A percentile compares a stretch with the other conserved stretches of the same genome.
phyloP scores from a whole-genome alignment of 2,888 invertebrate species.

The Stramonita haemastoma region DNA sequence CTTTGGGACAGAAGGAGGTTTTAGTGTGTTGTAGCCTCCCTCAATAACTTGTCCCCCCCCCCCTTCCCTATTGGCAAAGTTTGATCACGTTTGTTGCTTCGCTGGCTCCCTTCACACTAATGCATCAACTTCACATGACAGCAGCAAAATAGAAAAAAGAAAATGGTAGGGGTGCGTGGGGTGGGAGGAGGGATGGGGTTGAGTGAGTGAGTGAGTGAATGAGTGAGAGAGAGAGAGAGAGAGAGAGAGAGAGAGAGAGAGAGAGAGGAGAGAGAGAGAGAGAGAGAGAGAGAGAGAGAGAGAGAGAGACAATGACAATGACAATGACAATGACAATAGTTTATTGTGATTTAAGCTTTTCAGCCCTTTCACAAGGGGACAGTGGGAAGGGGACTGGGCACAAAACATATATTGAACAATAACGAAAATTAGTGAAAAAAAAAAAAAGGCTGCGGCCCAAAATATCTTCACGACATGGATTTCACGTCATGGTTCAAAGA shows the following conservation, averaged over 20 bases:
- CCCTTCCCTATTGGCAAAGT: background rate
- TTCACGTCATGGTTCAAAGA: too few species aligned
- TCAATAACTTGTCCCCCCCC: background rate
- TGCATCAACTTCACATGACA: background rate
- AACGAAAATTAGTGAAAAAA: too few species aligned
- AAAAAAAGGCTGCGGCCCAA: too few species aligned
- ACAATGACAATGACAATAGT: too few species aligned
- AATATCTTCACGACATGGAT: too few species aligned
- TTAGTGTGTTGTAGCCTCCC: background rate
- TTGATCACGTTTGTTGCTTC: constrained; percentile 23
- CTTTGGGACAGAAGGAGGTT: background rate
- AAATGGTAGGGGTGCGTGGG: background rate
- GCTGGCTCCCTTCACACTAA: background rate
- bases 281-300: background rate
- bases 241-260: background rate
- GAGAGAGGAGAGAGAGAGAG: background rate
- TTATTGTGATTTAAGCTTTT: too few species aligned
- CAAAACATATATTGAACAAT: too few species aligned
- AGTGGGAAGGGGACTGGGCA: too few species aligned
- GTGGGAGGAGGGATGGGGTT: background rate
- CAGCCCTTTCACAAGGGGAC: too few species aligned
- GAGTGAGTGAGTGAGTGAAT: background rate
- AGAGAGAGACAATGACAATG: background rate
- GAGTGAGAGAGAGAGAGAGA: background rate
- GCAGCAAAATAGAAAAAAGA: background rate